A percentile compares a stretch with the other conserved stretches of the same genome.
These are phyloP conservation scores for Anarhynchus alexandrinus DNA, from an alignment of 2,113 vertebrate species.

Conservation along the genomic window DNA sequence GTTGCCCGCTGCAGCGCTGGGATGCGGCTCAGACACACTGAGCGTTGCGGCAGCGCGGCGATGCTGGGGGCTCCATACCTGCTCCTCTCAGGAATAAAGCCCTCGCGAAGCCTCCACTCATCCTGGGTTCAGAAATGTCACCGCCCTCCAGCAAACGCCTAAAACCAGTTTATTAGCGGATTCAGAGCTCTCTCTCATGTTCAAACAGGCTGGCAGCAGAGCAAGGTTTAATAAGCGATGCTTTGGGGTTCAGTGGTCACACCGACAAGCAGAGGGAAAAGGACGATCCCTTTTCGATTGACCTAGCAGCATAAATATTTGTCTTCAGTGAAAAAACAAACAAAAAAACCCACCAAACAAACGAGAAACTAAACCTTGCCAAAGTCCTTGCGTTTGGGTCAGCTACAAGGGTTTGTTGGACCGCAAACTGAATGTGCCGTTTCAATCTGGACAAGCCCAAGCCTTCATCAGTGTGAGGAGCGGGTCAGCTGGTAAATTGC, in stretches of 20 bases:
- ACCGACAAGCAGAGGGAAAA: background rate
- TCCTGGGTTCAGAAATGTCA: background rate
- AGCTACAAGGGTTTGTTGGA: background rate
- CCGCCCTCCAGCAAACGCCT: background rate
- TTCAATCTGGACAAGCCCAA: background rate
- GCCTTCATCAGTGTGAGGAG: background rate
- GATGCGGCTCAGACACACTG: background rate
- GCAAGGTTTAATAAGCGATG: background rate
- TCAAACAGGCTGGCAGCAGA: background rate
- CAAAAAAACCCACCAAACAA: background rate
- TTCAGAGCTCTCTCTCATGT: background rate
- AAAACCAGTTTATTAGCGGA: background rate
- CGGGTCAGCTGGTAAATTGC: constrained; percentile 44
- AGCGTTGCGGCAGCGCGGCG: background rate
- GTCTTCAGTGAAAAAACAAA: background rate
- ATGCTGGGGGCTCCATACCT: background rate
- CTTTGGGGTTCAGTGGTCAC: background rate
- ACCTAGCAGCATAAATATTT: constrained; percentile 25
- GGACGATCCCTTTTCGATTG: background rate
- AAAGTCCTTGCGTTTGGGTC: background rate
- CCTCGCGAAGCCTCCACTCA: background rate
- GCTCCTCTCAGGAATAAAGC: background rate
- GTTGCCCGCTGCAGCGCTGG: fast-evolving
- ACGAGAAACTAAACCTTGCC: background rate
- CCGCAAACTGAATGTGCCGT: background rate